Evolutionary conservation across 1,140 invertebrate species (phyloP).

Genomic region (Drosophila malerkotliana): DNA sequence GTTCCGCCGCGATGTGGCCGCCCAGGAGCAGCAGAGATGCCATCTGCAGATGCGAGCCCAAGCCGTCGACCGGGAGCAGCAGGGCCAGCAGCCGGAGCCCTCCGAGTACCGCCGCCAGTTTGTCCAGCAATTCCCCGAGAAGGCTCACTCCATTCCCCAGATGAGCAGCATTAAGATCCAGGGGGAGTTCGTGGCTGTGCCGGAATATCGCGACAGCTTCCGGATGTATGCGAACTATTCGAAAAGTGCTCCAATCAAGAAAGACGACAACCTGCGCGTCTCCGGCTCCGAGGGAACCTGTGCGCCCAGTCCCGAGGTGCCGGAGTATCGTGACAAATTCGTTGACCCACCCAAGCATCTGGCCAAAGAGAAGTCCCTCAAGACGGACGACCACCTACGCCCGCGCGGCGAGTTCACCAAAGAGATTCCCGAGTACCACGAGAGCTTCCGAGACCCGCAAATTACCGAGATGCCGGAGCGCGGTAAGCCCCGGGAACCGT

Average conservation of each 20-base stretch:
- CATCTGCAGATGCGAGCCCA: slow-evolving; percentile 64
- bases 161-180: slow-evolving; percentile 77
- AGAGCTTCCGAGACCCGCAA: slow-evolving; percentile 83
- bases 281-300: slow-evolving; percentile 57
- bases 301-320: slow-evolving; percentile 35
- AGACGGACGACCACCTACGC: slow-evolving; percentile 73
- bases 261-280: slow-evolving; percentile 72
- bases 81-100: slow-evolving; percentile 47
- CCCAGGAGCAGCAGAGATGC: slow-evolving; percentile 63
- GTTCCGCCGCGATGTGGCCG: slow-evolving; percentile 67
- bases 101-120: slow-evolving; percentile 78
- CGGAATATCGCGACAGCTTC: slow-evolving; percentile 80
- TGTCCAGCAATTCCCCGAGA: slow-evolving; percentile 75
- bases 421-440: slow-evolving; percentile 79
- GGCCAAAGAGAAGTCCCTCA: slow-evolving; percentile 72
- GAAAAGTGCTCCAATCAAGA: slow-evolving; percentile 81
- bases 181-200: slow-evolving; percentile 73
- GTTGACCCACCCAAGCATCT: slow-evolving; percentile 70
- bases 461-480: slow-evolving; percentile 80
- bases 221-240: slow-evolving; percentile 80
- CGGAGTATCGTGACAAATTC: slow-evolving; percentile 79
- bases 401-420: slow-evolving; percentile 76
- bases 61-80: slow-evolving; percentile 45
- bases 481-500: slow-evolving; percentile 76
- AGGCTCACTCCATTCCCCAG: slow-evolving; percentile 81